phyloP scores from a whole-genome alignment of 1,140 invertebrate species.

The Pogonognathellus flavescens region DNA sequence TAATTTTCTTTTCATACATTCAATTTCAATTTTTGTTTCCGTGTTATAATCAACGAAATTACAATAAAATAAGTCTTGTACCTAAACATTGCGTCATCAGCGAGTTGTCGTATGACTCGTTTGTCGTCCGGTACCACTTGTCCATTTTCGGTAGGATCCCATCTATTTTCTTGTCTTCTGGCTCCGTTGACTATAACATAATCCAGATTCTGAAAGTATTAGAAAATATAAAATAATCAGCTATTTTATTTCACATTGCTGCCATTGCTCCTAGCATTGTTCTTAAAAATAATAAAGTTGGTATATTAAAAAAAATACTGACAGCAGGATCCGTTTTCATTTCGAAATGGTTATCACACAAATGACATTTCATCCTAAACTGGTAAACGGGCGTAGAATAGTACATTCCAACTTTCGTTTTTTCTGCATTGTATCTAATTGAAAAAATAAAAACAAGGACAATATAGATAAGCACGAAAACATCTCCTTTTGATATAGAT shows the following conservation, averaged over 20 bases:
- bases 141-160: slow-evolving; percentile 97
- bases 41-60: neutral
- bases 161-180: slow-evolving; percentile 95
- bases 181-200: slow-evolving; percentile 97
- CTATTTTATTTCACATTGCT: slow-evolving; percentile 18
- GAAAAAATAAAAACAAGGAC: slow-evolving; percentile 49
- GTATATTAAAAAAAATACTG: slow-evolving; percentile 70
- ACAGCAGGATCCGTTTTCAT: slow-evolving; percentile 98
- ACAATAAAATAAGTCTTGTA: slow-evolving; percentile 13
- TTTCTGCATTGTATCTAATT: slow-evolving; percentile 94
- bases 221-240: neutral
- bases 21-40: too few species aligned
- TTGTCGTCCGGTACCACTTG: slow-evolving; percentile 93
- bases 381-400: slow-evolving; percentile 98
- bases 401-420: slow-evolving; percentile 98
- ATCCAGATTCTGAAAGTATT: slow-evolving; percentile 87
- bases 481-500: neutral
- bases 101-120: slow-evolving; percentile 86
- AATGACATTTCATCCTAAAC: slow-evolving; percentile 99
- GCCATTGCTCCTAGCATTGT: too few species aligned
- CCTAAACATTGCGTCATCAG: slow-evolving; percentile 95
- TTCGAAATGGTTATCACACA: slow-evolving; percentile 98
- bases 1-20: too few species aligned
- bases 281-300: too few species aligned
- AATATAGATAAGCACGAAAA: neutral